Evolutionary conservation across 1,140 invertebrate genomes (phyloP).

Genomic region (Condylostylus longicornis): DNA sequence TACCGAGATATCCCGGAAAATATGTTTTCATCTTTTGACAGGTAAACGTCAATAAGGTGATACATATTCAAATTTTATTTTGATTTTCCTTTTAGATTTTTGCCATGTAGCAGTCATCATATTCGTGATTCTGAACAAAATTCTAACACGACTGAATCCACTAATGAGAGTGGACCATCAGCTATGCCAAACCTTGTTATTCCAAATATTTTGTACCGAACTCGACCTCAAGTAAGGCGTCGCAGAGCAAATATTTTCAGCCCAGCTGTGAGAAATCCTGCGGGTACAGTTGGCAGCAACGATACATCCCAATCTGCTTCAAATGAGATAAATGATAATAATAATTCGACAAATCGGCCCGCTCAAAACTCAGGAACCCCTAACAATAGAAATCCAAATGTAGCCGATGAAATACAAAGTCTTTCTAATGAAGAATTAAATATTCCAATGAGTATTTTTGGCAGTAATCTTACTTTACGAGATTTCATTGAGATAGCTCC

Average conservation of each 20-base stretch:
- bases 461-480: slow-evolving; percentile 2
- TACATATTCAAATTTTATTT: neutral
- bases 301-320: neutral
- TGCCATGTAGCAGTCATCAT: slow-evolving; percentile 31
- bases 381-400: too few relatives aligned
- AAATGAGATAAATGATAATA: neutral
- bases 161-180: slow-evolving; percentile 4
- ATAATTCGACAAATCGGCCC: too few relatives aligned
- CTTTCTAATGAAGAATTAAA: slow-evolving; percentile 1
- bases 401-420: too few relatives aligned
- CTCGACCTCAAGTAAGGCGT: slow-evolving; percentile 6
- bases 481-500: slow-evolving; percentile 4
- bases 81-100: slow-evolving; percentile 10
- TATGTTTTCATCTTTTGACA: slow-evolving; percentile 25
- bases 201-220: neutral
- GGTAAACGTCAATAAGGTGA: slow-evolving; percentile 3
- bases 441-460: slow-evolving; percentile 1
- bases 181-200: neutral
- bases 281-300: neutral
- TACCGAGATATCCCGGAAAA: slow-evolving; percentile 26
- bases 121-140: slow-evolving; percentile 20
- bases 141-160: slow-evolving; percentile 7
- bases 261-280: neutral
- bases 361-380: too few relatives aligned
- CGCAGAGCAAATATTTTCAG: too few relatives aligned